Percentiles rank a stretch among this genome's conserved stretches.
phyloP scores from a whole-genome alignment of 2,113 vertebrate genomes.

The Pollimyrus isidori region DNA sequence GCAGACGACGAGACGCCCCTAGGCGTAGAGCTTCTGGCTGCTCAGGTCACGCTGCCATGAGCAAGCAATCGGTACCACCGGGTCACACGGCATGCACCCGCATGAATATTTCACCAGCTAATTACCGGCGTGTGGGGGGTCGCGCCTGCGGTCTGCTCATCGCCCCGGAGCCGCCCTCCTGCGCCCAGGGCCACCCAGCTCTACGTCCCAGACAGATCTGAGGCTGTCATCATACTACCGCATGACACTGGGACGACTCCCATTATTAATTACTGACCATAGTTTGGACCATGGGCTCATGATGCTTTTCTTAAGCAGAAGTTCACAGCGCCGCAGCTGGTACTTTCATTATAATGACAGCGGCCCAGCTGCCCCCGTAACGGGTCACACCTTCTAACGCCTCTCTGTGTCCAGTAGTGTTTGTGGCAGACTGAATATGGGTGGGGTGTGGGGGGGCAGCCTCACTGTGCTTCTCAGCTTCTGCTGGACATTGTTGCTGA shows the following conservation, averaged over 20 bases:
- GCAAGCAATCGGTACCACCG: neutral
- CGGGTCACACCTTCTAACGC: neutral
- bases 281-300: neutral
- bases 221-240: neutral
- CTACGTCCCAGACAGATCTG: neutral
- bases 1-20: neutral
- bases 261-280: neutral
- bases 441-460: neutral
- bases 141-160: neutral
- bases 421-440: neutral
- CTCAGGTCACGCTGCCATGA: neutral
- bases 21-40: neutral
- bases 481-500: neutral
- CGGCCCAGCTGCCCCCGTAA: neutral
- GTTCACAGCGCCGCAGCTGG: neutral
- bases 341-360: neutral
- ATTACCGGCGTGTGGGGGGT: neutral
- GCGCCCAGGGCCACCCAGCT: neutral
- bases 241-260: neutral
- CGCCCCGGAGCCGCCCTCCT: neutral
- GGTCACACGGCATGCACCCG: neutral
- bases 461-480: neutral
- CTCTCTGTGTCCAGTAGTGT: neutral
- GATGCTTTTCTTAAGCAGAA: neutral
- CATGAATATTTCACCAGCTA: constrained; percentile 12